Evolutionary conservation across 2,113 vertebrate genomes (phyloP).

Genomic region (Dicrurus megarhynchus): DNA sequence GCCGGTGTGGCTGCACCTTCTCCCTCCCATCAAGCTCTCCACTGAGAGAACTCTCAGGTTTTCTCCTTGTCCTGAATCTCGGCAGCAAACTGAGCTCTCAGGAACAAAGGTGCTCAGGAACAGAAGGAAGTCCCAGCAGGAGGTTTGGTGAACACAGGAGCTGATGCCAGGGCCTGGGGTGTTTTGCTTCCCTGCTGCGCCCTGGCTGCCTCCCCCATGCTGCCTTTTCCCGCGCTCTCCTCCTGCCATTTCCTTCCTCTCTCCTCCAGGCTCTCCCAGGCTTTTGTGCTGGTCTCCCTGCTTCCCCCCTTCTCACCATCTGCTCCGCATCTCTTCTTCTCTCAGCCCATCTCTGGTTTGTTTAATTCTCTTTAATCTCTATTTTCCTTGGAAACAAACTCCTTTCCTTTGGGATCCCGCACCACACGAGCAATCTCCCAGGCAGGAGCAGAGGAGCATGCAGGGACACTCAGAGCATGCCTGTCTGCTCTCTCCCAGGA

Average conservation of each 20-base stretch:
- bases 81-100: slow-evolving; percentile 25
- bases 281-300: background rate
- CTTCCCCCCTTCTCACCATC: background rate
- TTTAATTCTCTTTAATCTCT: slow-evolving; percentile 61
- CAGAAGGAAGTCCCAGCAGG: slow-evolving; percentile 37
- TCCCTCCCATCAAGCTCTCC: background rate
- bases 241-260: background rate
- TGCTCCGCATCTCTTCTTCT: background rate
- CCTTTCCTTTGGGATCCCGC: background rate
- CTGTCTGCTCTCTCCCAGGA: background rate
- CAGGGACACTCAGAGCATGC: fast-evolving
- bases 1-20: fast-evolving
- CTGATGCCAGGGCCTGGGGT: background rate
- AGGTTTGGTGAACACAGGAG: background rate
- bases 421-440: fast-evolving
- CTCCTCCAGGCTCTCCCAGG: background rate
- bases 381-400: slow-evolving; percentile 23
- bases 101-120: background rate
- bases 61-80: background rate
- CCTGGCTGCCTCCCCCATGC: background rate
- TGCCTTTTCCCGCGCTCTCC: background rate
- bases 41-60: background rate
- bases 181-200: background rate
- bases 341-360: background rate
- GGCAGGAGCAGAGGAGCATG: fast-evolving